Base-by-base conservation (phyloP, 64 coral and sea anemone genomes). In the Orbicella faveolata region DNA sequence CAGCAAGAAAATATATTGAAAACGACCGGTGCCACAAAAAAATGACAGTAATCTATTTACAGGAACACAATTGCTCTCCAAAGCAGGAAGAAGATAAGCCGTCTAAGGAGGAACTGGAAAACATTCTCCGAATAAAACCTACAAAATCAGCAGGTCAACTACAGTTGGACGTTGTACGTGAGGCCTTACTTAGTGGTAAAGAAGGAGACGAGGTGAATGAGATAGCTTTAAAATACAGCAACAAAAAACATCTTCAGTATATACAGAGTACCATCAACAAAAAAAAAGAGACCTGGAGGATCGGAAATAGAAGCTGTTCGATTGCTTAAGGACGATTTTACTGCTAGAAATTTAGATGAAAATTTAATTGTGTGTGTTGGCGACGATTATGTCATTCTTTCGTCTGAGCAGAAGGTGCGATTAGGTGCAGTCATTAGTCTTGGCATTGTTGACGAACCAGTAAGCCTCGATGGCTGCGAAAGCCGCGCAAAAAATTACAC, bases 391-490 rank as follows among this genome's bases (percentile, higher is more conserved):
- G 79, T 91, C 15, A 77, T 91, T 76, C 70, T 91, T 55, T 84
- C 55, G 17, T 84, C 89, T 35, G 30, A 61, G 34, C 18, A 63
- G 5, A 76, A 83, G n/a, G 39, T 84, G n/a, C 89, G 80, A 12
- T 61, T 91, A 18, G 89, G 52, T 18, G 89, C 89, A n/a, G 52
- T 76, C 13, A 91, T 84, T 63, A 91, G 33, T 48, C 89, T 91
- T 63, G 89, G 89, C 78, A 61, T 84, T 39, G 89, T 84, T 21
- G 74, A 54, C 5, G 83, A 88, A 92, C 76, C 83, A 55, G 76
- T 79, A 34, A 92, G 65, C 41, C 34, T 87, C 10, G 66, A 87
- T 79, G 91, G 90, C 17, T 87, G 90, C 53, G 83, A 92, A 39
- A 92, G 90, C 52, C 37, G 7, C 3, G 74, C 90, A 78, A 86